Conservation (phyloP, 2,888 invertebrate genomes). For the Nemotelus pantherinus region DNA sequence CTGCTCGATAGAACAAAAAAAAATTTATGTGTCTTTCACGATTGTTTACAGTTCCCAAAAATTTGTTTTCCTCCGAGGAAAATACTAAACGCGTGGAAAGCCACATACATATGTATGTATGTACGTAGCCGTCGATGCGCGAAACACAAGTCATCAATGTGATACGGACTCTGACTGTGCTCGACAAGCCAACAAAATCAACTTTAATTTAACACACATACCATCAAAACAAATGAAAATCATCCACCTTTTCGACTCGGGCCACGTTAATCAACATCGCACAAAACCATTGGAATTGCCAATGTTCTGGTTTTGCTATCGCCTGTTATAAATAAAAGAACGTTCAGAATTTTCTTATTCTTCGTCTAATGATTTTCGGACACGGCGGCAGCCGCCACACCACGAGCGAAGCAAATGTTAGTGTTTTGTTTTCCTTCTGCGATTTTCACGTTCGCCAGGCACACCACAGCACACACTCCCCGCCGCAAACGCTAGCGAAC, state of each 20-base stretch:
- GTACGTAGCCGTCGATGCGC: neutral
- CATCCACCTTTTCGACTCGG: constrained; percentile 7
- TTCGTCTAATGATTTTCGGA: neutral
- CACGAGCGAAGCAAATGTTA: neutral
- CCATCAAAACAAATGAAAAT: neutral
- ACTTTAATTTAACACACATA: constrained; percentile 35
- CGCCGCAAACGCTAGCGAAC: neutral
- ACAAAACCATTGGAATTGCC: neutral
- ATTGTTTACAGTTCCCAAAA: constrained; percentile 41
- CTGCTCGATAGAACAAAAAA: neutral
- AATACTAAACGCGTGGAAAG: constrained; percentile 16
- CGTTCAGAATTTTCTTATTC: neutral
- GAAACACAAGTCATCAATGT: neutral
- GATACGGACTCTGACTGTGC: neutral
- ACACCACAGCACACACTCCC: neutral
- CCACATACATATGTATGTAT: neutral
- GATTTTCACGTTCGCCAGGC: neutral
- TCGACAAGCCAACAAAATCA: neutral
- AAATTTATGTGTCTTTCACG: constrained; percentile 33
- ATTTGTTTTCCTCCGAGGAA: constrained; percentile 32
- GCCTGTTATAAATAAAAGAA: constrained; percentile 31
- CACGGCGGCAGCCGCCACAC: neutral
- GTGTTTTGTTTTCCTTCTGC: constrained; percentile 18
- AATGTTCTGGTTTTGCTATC: neutral
- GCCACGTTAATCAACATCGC: neutral